Base-by-base conservation (phyloP, 2,888 invertebrate genomes). In the Drosophila buzzatii region DNA sequence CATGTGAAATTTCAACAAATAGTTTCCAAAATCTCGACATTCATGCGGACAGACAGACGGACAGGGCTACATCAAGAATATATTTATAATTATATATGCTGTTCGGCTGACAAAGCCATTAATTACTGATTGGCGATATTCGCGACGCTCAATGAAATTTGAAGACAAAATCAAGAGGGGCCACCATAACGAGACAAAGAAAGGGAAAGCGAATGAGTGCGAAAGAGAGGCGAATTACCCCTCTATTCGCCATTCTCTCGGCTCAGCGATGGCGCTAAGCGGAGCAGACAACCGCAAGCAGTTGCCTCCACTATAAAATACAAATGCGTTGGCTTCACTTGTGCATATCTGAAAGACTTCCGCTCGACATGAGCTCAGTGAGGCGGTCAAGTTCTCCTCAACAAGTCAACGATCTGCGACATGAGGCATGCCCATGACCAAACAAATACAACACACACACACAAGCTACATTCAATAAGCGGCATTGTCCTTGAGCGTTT, bases 401-500 rank as follows among this genome's bases (percentile, higher is more conserved):
- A 9, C 52, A 67, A 84, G 81, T 84, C 84, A 81, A 78, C 72
- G 84, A 68, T 84, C 81, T 57, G 37, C 45, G 31, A 23, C 20
- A 45, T 66, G 51, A 72, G 53, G 57, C 75, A 72, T 64, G 70
- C 70, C 44, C 45, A 14, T 45, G 57, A 33, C 44, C 61, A 71
- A 63, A 70, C 62, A 74, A 65, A 73, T 61, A 59, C n/a, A n/a
- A n/a, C n/a, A n/a, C n/a, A n/a, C n/a, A n/a, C n/a, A n/a, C n/a
- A n/a, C n/a, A n/a, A n/a, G n/a, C n/a, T n/a, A 58, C 73, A 79
- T 79, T 68, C 73, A 67, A 80, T 74, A 79, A 63, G 64, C 52
- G 55, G 61, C 74, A 76, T 83, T 90, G 90, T 90, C 91, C 90
- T 90, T 90, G 90, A 91, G 80, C 84, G 78, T 88, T 90, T 86